Conservation (phyloP, 2,888 invertebrate species). For the Drosophila diplacantha region DNA sequence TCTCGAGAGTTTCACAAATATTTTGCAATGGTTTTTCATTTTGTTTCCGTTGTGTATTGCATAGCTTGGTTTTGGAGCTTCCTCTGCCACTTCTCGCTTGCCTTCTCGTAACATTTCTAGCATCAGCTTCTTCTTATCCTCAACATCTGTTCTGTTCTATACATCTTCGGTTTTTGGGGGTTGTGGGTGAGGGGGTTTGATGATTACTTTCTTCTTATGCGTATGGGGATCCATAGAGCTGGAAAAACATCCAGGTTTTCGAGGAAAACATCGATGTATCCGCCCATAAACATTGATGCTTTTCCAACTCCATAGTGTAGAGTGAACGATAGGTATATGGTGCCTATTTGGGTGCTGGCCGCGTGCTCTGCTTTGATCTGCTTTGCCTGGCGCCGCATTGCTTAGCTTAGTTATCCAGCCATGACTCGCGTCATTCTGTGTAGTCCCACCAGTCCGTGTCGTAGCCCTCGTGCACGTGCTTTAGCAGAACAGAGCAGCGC, state of each 20-base stretch:
- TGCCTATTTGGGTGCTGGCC: slow-evolving; percentile 9
- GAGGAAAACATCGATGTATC: neutral
- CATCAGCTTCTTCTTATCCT: slow-evolving; percentile 6
- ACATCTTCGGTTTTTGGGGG: slow-evolving; percentile 13
- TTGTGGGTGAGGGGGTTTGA: too few species aligned
- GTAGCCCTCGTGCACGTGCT: slow-evolving; percentile 99
- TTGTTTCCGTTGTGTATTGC: slow-evolving; percentile 7
- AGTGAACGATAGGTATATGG: neutral
- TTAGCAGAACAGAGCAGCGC: slow-evolving; percentile 94
- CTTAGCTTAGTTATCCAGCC: slow-evolving; percentile 65
- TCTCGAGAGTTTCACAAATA: slow-evolving; percentile 15
- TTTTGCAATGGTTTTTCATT: neutral
- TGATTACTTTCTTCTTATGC: slow-evolving; percentile 1
- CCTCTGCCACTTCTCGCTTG: slow-evolving; percentile 5
- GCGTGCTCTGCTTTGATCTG: slow-evolving; percentile 13
- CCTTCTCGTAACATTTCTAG: slow-evolving; percentile 5
- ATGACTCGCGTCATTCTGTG: slow-evolving; percentile 83
- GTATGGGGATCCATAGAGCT: slow-evolving; percentile 3
- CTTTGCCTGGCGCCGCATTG: slow-evolving; percentile 15
- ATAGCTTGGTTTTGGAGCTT: slow-evolving; percentile 1
- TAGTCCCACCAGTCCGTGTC: slow-evolving; percentile 99
- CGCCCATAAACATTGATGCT: neutral
- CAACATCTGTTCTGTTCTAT: slow-evolving; percentile 10
- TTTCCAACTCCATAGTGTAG: neutral
- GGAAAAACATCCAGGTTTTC: neutral